Conservation (phyloP, 1,140 invertebrate species). For the Leptinotarsa texana region DNA sequence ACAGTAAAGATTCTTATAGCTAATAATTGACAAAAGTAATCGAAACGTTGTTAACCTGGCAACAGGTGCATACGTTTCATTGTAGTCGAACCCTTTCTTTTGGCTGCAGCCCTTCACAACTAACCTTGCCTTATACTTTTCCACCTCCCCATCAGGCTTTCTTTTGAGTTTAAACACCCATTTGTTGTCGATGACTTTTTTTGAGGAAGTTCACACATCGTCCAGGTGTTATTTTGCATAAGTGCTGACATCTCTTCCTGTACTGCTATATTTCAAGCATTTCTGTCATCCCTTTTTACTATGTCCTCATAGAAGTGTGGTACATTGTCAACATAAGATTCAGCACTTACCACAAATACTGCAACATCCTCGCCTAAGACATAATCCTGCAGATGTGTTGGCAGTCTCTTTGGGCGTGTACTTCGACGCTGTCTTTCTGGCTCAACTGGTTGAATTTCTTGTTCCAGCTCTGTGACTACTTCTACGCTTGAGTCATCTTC, state of each 20-base stretch:
- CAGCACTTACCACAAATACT: too few relatives aligned
- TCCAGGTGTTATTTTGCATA: too few relatives aligned
- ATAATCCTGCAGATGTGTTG: too few relatives aligned
- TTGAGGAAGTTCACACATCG: background rate
- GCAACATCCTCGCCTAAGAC: too few relatives aligned
- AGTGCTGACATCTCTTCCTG: too few relatives aligned
- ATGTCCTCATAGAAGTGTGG: too few relatives aligned
- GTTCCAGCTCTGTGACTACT: too few relatives aligned
- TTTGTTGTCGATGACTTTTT: background rate
- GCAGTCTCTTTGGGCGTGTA: too few relatives aligned
- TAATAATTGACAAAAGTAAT: constrained; percentile 18
- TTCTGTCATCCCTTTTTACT: too few relatives aligned
- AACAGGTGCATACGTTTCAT: constrained; percentile 28
- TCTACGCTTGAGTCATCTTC: background rate
- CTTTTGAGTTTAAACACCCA: background rate
- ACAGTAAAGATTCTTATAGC: constrained; percentile 18
- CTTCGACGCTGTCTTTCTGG: too few relatives aligned
- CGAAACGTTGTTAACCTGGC: constrained; percentile 11
- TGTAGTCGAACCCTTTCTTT: background rate
- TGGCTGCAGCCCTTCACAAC: background rate
- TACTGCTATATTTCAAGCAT: too few relatives aligned
- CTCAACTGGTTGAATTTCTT: too few relatives aligned
- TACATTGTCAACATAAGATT: background rate
- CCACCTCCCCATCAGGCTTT: background rate
- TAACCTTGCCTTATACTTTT: background rate